Conservation (phyloP, 2,888 invertebrate genomes). For the Limnephilus rhombicus region DNA sequence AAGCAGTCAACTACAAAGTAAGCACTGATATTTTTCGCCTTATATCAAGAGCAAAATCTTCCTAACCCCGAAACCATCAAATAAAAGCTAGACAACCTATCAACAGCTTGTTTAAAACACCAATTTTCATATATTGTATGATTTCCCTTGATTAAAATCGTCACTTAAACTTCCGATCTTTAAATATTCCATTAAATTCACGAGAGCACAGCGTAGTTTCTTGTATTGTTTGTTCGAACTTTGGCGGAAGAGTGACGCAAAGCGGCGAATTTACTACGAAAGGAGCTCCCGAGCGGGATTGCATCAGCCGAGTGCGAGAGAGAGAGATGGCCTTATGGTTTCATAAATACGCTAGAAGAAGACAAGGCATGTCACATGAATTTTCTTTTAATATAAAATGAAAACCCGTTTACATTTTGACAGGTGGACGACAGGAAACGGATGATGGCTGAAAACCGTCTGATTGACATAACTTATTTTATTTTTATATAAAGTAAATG, state of each 20-base stretch:
- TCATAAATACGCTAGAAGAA: not conserved
- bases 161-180: not conserved
- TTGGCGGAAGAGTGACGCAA: conserved; percentile 33
- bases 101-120: not conserved
- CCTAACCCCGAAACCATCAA: not conserved
- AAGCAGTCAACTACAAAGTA: not conserved
- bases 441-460: not conserved
- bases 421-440: not conserved
- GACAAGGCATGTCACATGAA: conserved; percentile 13
- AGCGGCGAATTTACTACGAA: not conserved
- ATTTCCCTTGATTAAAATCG: conserved; percentile 23
- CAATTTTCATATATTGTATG: not conserved
- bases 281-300: conserved; percentile 12
- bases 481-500: not conserved
- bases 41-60: not conserved
- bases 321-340: conserved; percentile 32
- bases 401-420: not conserved
- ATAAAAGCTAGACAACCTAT: not conserved
- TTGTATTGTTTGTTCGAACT: conserved; percentile 8
- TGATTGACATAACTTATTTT: not conserved
- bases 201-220: not conserved
- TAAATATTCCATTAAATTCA: conserved; percentile 22
- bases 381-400: not conserved
- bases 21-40: not conserved
- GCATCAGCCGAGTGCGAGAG: conserved; percentile 47